These are phyloP conservation scores for Aleadryas rufinucha DNA, from an alignment of 2,113 vertebrate genomes.

Conservation along the genomic window DNA sequence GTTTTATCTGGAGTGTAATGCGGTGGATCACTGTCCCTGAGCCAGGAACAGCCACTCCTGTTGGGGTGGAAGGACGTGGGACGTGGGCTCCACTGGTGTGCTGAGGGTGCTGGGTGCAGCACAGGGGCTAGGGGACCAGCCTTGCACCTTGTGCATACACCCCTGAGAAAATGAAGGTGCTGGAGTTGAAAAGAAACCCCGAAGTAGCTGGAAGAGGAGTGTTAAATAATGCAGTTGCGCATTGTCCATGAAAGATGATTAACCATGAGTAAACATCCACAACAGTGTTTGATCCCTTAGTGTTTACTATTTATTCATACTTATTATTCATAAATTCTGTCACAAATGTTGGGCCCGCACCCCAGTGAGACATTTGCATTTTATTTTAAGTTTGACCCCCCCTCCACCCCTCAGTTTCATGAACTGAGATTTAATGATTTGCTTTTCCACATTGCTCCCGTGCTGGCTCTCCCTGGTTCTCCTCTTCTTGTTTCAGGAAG, in stretches of 20 bases:
- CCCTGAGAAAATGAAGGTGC: neutral
- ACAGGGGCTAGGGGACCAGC: neutral
- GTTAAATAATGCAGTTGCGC: slow-evolving; percentile 52
- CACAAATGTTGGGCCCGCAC: slow-evolving; percentile 70
- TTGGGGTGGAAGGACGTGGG: neutral
- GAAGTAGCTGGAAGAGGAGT: slow-evolving; percentile 15
- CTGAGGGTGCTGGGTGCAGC: neutral
- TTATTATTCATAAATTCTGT: slow-evolving; percentile 78
- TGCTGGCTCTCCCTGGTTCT: slow-evolving; percentile 25
- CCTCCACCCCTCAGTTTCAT: slow-evolving; percentile 22
- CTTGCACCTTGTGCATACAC: neutral
- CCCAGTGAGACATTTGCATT: slow-evolving; percentile 73
- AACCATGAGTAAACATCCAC: slow-evolving; percentile 69
- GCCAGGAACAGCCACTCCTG: neutral
- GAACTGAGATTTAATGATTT: slow-evolving; percentile 68
- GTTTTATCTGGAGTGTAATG: slow-evolving; percentile 22
- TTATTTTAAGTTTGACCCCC: slow-evolving; percentile 67
- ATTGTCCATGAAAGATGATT: slow-evolving; percentile 61
- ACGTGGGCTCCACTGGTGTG: fast-evolving
- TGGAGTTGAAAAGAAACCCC: neutral
- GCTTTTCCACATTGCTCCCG: slow-evolving; percentile 46
- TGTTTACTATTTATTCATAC: slow-evolving; percentile 76
- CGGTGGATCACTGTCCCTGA: neutral
- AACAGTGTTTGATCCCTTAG: slow-evolving; percentile 66
- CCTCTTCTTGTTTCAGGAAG: slow-evolving; percentile 66